These are phyloP conservation scores for Eilema griseolum DNA, from an alignment of 2,888 invertebrate species.

Conservation along the genomic window DNA sequence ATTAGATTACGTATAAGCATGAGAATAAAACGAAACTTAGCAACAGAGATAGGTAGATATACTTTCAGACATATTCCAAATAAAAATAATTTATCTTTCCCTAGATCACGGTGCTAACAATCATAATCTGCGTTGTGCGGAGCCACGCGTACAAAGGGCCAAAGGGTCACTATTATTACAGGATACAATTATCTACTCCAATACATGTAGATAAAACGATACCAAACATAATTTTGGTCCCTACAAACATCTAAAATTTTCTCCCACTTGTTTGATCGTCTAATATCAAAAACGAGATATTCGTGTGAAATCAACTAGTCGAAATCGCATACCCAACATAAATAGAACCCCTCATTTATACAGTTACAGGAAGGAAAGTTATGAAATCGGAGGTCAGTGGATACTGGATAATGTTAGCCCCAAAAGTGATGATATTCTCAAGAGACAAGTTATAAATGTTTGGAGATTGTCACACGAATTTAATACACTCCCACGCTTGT, in stretches of 20 bases:
- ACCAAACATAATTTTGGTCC: constrained; percentile 54
- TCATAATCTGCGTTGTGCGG: not conserved
- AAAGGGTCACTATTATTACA: constrained; percentile 26
- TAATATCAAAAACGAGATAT: constrained; percentile 69
- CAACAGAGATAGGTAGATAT: not conserved
- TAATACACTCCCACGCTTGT: constrained; percentile 70
- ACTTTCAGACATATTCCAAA: not conserved
- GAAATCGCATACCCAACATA: constrained; percentile 41
- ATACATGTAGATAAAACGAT: constrained; percentile 17
- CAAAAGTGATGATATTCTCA: constrained; percentile 64
- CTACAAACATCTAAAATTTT: constrained; percentile 59
- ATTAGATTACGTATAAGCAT: not conserved
- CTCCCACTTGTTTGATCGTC: constrained; percentile 62
- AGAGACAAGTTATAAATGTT: constrained; percentile 72
- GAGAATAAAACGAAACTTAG: not conserved
- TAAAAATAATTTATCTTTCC: not conserved
- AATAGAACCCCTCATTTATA: constrained; percentile 34
- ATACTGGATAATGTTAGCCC: constrained; percentile 50
- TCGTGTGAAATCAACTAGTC: constrained; percentile 71
- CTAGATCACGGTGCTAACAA: not conserved
- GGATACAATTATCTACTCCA: constrained; percentile 21
- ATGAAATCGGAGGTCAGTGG: constrained; percentile 47
- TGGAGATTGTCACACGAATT: constrained; percentile 71
- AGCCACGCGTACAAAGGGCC: constrained; percentile 12
- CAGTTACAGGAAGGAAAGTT: constrained; percentile 4